Percentiles rank a stretch among this genome's conserved stretches.
Conservation (phyloP, 2,113 vertebrate species). For the Rhodinocichla rosea region DNA sequence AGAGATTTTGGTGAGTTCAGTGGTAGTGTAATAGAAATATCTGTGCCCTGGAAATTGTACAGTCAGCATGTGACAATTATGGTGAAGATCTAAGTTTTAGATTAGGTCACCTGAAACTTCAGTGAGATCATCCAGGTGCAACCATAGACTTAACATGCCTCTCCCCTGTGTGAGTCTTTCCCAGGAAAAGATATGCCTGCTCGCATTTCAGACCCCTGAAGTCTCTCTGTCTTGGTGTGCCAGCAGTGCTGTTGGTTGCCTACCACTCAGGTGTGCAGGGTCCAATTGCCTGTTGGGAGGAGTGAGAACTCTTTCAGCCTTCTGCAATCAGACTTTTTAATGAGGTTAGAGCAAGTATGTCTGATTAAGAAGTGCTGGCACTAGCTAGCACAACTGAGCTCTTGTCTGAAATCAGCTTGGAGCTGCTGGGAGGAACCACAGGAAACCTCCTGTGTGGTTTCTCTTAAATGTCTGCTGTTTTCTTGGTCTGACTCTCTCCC, state of each 20-base stretch:
- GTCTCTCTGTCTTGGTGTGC: not conserved
- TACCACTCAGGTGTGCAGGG: not conserved
- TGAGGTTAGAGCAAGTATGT: not conserved
- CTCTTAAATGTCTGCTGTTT: not conserved
- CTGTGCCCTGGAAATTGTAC: not conserved
- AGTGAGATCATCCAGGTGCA: not conserved
- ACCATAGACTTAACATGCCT: not conserved
- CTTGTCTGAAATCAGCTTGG: not conserved
- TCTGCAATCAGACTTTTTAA: not conserved
- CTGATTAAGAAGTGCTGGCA: not conserved
- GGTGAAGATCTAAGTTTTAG: not conserved
- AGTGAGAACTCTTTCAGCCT: not conserved
- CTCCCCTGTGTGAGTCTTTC: not conserved
- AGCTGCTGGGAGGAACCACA: not conserved
- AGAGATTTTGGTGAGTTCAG: not conserved
- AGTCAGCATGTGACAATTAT: not conserved
- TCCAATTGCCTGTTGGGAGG: not conserved
- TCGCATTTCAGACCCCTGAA: not conserved
- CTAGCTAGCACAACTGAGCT: not conserved
- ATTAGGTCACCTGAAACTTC: not conserved
- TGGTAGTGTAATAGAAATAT: not conserved
- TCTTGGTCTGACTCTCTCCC: not conserved
- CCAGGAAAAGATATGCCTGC: accelerated
- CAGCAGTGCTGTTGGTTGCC: not conserved
- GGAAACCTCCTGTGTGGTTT: not conserved